Evolutionary conservation across 2,888 invertebrate genomes (phyloP), one percentile per base, ranked within the genome.

Genomic region (Campoplex nolae): DNA sequence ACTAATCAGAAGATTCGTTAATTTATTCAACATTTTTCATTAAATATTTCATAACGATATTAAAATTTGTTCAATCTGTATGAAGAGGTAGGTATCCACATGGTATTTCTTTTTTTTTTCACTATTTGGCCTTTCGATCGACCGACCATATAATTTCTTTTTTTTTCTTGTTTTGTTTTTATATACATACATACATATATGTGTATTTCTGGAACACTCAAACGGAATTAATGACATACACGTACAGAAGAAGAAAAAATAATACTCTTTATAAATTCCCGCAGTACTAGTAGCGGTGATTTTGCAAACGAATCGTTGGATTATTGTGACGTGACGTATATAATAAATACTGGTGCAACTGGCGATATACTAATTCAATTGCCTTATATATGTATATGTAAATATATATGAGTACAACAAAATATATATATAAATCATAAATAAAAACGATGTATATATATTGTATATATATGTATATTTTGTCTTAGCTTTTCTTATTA

Each of bases 11-110:
- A 7, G 9, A 42, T 45, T 45, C 3, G 45, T 2, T 1, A 45
- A 13, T 45, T 45, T 13, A 6, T 13, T 9, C 1, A 45, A 45
- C 18, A 16, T 42, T 42, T 35, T 51, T 51, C 71, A 16, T 45
- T 45, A 68, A 9, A 42, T 9, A 42, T 68, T 71, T 71, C 54
- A 28, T 7, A 67, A 67, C 42, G 23, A 65, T 45, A 28, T 51
- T 9, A n/a, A 45, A 9, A 51, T 65, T 62, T 48, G 11, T 35
- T 51, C 18, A 35, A 38, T 23, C 23, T 88, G 88, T 88, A 90
- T 90, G 88, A 90, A 91, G 85, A 89, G 89, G 90, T 90, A 91
- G 87, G 91, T 90, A 92, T 91, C 92, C 91, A 87, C 85, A 79
- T 88, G 83, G 88, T 85, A 86, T 84, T 23, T 0, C 23, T 23